Base-by-base conservation (phyloP, 2,888 invertebrate species). In the Rotaria magnacalcarata region DNA sequence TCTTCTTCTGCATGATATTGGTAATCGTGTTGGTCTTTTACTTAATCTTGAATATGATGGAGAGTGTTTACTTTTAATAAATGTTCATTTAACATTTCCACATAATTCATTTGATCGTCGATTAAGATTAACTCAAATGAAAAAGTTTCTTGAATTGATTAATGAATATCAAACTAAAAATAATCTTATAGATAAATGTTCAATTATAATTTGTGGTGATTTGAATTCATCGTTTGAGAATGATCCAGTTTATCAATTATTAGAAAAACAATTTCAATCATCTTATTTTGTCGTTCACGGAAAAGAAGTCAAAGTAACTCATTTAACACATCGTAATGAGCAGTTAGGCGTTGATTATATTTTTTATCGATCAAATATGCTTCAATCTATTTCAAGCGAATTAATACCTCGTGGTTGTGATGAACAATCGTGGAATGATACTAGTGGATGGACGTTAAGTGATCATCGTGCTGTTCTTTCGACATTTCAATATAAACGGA, bases 71-170 rank as follows among this genome's bases (percentile, higher is more conserved):
- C 34, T 80, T 19, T 4, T 80, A 21, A 4, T 80, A 47, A 80
- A 80, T 80, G 5, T 80, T 10, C 80, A 80, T 80, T 80, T 80
- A 80, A 80, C 80, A 80, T 80, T 80, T 80, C 80, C 80, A 80
- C 80, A 80, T 47, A 47, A 80, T 80, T 21, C 43, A 24, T 80
- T 80, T n/a, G 80, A 80, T 80, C 43, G 47, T n/a, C 41, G 11
- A 43, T n/a, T 80, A 21, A 21, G 80, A 47, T 43, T 80, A n/a
- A 3, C 0, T n/a, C 80, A 80, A n/a, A 80, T 80, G 8, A 43
- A 80, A 47, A 47, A 24, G n/a, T 43, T 80, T n/a, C 47, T 80
- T 43, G 14, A 80, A 24, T n/a, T 47, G 14, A 47, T 80, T n/a
- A 41, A 80, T n/a, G 80, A 80, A 47, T 80, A 80, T 80, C 47